Conservation (phyloP, 2,888 invertebrate genomes). For the Caenorhabditis sp. region DNA sequence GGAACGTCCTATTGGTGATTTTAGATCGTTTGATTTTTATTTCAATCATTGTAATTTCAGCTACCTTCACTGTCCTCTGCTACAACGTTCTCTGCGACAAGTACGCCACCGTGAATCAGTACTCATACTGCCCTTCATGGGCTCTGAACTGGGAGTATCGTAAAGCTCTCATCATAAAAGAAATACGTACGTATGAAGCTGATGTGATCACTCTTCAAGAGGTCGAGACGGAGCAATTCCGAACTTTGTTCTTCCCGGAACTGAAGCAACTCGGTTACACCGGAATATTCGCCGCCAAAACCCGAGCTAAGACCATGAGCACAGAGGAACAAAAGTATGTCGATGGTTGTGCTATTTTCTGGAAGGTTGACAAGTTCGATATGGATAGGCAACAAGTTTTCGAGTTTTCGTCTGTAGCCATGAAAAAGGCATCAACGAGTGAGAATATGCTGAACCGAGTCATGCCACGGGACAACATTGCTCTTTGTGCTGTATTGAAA, state of each 20-base stretch:
- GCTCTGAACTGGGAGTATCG: constrained; percentile 98
- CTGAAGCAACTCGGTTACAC: constrained; percentile 90
- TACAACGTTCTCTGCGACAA: constrained; percentile 99
- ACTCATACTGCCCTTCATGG: constrained; percentile 99
- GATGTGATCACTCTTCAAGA: constrained; percentile 97
- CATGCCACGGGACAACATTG: constrained; percentile 95
- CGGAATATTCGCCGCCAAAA: constrained; percentile 94
- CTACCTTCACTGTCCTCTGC: constrained; percentile 96
- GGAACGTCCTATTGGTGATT: constrained; percentile 80
- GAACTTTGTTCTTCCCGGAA: constrained; percentile 96
- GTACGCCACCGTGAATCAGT: constrained; percentile 97
- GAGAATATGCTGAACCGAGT: constrained; percentile 87
- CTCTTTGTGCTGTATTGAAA: constrained; percentile 94
- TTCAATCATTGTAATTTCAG: constrained; percentile 70
- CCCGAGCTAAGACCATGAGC: constrained; percentile 97
- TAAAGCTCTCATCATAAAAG: constrained; percentile 94
- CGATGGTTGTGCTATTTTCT: constrained; percentile 99
- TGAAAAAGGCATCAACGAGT: constrained; percentile 97
- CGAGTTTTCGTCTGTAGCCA: constrained; percentile 95
- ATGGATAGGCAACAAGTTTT: constrained; percentile 96
- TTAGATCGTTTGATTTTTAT: constrained; percentile 66
- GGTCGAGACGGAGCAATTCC: constrained; percentile 99
- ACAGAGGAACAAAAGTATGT: constrained; percentile 97
- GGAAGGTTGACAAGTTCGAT: constrained; percentile 88
- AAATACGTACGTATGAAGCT: constrained; percentile 95